Evolutionary conservation across 2,888 invertebrate species (phyloP).

Genomic region (Venustoraphidia nigricollis): DNA sequence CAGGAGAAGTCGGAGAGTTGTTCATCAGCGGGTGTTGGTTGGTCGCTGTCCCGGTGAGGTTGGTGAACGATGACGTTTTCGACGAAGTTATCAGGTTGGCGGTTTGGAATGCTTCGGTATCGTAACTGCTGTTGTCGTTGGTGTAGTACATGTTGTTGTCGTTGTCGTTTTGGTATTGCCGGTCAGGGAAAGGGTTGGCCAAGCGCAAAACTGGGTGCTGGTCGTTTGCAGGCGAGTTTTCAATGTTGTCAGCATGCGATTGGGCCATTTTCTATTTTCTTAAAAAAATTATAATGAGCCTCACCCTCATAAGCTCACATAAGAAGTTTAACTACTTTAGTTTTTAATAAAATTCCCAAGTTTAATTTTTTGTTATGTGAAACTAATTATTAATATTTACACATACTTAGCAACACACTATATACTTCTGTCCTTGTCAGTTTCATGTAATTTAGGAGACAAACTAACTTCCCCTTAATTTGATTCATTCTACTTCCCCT

Average conservation of each 20-base stretch:
- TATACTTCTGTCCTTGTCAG: no score
- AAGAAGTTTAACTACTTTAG: no score
- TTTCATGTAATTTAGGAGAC: no score
- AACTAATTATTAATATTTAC: no score
- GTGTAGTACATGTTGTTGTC: constrained; percentile 5
- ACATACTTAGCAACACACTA: no score
- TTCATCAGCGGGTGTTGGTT: constrained; percentile 28
- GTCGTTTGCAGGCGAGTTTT: background rate
- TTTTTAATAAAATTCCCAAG: no score
- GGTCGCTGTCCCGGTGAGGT: constrained; percentile 17
- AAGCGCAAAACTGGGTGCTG: constrained; percentile 5
- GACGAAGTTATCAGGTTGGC: background rate
- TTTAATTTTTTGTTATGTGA: no score
- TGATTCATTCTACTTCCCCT: no score
- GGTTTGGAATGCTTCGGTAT: background rate
- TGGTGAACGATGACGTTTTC: background rate
- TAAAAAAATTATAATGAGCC: no score
- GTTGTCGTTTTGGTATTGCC: constrained; percentile 3
- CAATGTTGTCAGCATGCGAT: background rate
- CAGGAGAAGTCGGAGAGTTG: constrained; percentile 15
- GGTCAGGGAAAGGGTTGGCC: constrained; percentile 2
- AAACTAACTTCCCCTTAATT: no score
- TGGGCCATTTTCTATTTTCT: background rate
- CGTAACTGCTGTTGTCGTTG: background rate
- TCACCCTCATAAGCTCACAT: no score